These are phyloP conservation scores for Gambusia holbrooki DNA, from an alignment of 2,113 vertebrate genomes.

Conservation along the genomic window DNA sequence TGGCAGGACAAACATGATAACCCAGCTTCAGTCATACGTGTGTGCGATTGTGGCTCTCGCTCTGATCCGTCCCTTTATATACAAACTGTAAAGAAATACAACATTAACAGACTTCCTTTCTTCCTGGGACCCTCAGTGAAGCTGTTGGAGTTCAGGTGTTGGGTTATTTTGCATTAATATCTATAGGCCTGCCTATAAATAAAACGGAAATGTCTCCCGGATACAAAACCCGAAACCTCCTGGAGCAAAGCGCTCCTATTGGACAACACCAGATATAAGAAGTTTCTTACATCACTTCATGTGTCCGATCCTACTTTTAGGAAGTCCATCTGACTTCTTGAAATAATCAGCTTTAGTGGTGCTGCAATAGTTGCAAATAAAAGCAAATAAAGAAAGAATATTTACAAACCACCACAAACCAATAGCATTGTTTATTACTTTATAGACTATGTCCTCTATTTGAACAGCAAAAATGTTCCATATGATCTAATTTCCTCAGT, in stretches of 20 bases:
- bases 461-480: no score
- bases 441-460: no score
- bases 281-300: neutral
- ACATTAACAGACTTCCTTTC: neutral
- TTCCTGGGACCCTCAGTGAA: neutral
- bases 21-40: neutral
- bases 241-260: neutral
- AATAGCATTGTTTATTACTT: no score
- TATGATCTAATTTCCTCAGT: no score
- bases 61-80: neutral
- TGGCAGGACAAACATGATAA: conserved; percentile 3
- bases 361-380: no score
- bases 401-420: no score
- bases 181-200: no score
- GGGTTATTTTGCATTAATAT: neutral
- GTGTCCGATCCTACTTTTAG: neutral
- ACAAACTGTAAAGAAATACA: neutral
- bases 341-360: conserved; percentile 14
- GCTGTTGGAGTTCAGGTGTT: neutral
- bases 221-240: neutral
- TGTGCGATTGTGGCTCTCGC: neutral
- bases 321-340: conserved; percentile 22
- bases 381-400: no score
- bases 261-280: neutral
- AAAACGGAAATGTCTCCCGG: neutral